Conservation (phyloP, 1,140 invertebrate genomes). For the Drosophila mojavensis region DNA sequence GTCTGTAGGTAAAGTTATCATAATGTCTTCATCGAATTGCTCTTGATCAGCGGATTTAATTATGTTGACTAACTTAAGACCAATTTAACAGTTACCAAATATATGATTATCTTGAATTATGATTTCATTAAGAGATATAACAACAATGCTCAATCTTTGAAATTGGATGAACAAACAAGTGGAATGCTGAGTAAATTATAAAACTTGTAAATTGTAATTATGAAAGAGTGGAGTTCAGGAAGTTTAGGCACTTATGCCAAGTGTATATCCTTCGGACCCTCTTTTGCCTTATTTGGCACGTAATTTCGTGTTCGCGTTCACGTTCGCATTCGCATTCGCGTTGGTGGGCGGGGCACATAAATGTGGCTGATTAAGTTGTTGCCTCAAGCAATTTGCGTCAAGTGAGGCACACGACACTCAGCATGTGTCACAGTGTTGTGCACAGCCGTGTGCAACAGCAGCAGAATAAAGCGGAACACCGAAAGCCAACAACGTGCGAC, state of each 20-base stretch:
- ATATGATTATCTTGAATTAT: no score
- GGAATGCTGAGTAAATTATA: no score
- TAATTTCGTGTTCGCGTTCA: constrained; percentile 1
- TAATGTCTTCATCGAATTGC: no score
- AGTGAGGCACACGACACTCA: constrained; percentile 67
- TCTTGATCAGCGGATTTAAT: no score
- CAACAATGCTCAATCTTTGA: no score
- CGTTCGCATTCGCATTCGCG: neutral
- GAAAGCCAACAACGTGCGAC: constrained; percentile 62
- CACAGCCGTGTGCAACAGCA: constrained; percentile 12
- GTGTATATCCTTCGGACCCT: constrained; percentile 2
- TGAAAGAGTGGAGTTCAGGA: neutral
- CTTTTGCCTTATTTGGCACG: no score
- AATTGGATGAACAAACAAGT: no score
- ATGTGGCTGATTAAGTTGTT: constrained; percentile 75
- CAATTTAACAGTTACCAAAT: no score
- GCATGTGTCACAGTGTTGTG: constrained; percentile 55
- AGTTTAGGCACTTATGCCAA: neutral
- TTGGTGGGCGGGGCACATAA: constrained; percentile 42
- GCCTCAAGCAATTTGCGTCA: constrained; percentile 74
- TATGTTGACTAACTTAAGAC: no score
- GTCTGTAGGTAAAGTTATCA: no score
- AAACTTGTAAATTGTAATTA: neutral
- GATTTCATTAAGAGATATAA: no score
- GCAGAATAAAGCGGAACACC: constrained; percentile 45